Evolutionary conservation across 1,140 invertebrate genomes (phyloP), one percentile per base, ranked within the genome.

Genomic region (Teleopsis dalmanni): DNA sequence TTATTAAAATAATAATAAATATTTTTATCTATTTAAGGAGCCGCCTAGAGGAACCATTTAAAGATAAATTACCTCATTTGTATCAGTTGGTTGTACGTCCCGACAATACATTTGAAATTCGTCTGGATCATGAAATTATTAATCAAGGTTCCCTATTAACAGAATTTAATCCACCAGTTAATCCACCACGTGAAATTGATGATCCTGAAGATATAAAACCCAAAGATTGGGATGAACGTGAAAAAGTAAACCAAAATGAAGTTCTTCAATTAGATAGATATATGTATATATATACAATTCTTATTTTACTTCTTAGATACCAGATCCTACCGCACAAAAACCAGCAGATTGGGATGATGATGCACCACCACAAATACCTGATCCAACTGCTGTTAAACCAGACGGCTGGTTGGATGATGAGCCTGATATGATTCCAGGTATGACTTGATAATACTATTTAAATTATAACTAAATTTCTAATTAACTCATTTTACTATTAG

Each of bases 281-380:
- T 14, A n/a, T 26, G 19, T 36, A 10, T 44, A 34, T 14, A 7
- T 14, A 16, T 1, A 34, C 6, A 1, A 40, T 10, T 41, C 21
- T 22, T 33, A 36, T 45, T 23, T 49, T 40, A 23, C 13, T 23
- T 36, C 23, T 13, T 27, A 76, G 75, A 95, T 96, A 57, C 81
- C 90, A 5, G 92, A 96, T 72, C 85, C 89, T 2, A 80, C 82
- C 48, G 87, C 91, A 3, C 72, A 73, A 0, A 97, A 97, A 68
- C 94, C 94, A 7, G 90, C 87, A 0, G 92, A 97, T 63, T 97
- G 93, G 91, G 87, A 97, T 65, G 95, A 98, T 70, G 82, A 89
- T 71, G 93, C 91, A 34, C 88, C 91, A 3, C 81, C 85, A 13
- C 83, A 94, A 63, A 88, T 98, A 48, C 76, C 88, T 13, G 95